Evolutionary conservation across 2,797 vertebrate species (phyloP).

Genomic region (Liparis tanakae): DNA sequence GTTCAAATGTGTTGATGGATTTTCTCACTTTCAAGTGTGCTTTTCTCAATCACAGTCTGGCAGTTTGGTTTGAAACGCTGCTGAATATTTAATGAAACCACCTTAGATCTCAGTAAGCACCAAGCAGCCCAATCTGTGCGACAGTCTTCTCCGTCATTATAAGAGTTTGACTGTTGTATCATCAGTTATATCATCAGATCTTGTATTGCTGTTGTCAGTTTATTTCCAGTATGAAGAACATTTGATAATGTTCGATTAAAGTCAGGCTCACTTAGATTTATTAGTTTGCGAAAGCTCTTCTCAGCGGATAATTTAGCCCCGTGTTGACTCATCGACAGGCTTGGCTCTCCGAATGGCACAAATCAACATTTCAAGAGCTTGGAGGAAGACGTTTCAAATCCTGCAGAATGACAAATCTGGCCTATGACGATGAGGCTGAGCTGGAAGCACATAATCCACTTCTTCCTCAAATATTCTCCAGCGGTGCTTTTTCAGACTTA

Average conservation of each 20-base stretch:
- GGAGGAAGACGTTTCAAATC: slow-evolving; percentile 60
- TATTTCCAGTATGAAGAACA: slow-evolving; percentile 12
- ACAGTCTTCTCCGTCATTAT: slow-evolving; percentile 33
- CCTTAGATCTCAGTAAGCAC: slow-evolving; percentile 55
- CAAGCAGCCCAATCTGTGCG: slow-evolving; percentile 34
- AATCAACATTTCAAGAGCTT: slow-evolving; percentile 55
- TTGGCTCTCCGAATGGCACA: slow-evolving; percentile 48
- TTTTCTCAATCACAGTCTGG: slow-evolving; percentile 62
- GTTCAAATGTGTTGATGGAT: slow-evolving; percentile 66
- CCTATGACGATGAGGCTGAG: slow-evolving; percentile 49
- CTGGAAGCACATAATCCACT: slow-evolving; percentile 57
- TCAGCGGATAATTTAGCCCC: background rate
- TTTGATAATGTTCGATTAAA: slow-evolving; percentile 8
- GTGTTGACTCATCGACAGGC: slow-evolving; percentile 42
- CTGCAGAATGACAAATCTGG: slow-evolving; percentile 61
- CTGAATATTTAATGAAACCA: slow-evolving; percentile 70
- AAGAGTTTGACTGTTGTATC: slow-evolving; percentile 12
- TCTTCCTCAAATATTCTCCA: slow-evolving; percentile 57
- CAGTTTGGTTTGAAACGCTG: slow-evolving; percentile 51
- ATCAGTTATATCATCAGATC: slow-evolving; percentile 17
- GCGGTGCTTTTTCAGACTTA: slow-evolving; percentile 41
- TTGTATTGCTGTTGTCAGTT: slow-evolving; percentile 10
- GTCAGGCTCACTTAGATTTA: slow-evolving; percentile 34
- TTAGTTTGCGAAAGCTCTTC: slow-evolving; percentile 34
- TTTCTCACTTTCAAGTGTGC: slow-evolving; percentile 58